Percentiles rank a stretch among this genome's conserved stretches.
phyloP scores from a whole-genome alignment of 2,888 invertebrate genomes.

The Cosmia pyralina region DNA sequence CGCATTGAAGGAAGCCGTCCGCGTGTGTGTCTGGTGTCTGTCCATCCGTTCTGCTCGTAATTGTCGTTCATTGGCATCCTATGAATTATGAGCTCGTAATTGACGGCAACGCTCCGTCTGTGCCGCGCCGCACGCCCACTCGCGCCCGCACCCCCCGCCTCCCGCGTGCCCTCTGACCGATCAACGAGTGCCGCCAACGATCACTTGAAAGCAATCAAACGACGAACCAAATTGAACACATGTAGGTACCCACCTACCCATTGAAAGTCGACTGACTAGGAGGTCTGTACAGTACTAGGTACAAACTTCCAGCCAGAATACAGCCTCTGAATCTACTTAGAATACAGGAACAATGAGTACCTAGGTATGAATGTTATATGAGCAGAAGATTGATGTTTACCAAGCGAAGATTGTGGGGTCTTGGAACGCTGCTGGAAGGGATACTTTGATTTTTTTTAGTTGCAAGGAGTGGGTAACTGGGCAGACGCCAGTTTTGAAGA shows the following conservation, averaged over 20 bases:
- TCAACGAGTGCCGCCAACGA: conserved; percentile 48
- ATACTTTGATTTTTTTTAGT: too few species aligned
- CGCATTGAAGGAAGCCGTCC: conserved; percentile 33
- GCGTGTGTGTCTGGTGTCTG: conserved; percentile 13
- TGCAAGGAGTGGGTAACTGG: too few species aligned
- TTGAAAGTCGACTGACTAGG: not conserved
- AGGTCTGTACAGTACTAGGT: not conserved
- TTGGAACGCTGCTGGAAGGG: too few species aligned
- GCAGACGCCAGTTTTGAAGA: too few species aligned
- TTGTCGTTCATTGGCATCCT: conserved; percentile 74
- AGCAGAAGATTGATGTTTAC: too few species aligned
- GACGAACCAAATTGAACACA: conserved; percentile 51
- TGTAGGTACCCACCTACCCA: not conserved
- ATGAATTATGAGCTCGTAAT: conserved; percentile 67
- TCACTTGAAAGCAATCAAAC: conserved; percentile 67
- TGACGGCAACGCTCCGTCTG: conserved; percentile 61
- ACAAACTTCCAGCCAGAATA: not conserved
- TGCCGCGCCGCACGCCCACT: conserved; percentile 23
- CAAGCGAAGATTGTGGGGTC: too few species aligned
- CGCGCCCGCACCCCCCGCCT: not conserved
- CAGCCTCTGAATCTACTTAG: not conserved
- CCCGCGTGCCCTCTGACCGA: conserved; percentile 56
- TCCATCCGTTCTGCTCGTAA: conserved; percentile 62
- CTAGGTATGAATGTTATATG: too few species aligned
- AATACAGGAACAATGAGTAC: too few species aligned